A percentile compares a stretch with the other conserved stretches of the same genome.
Conservation (phyloP, 2,113 vertebrate species). For the Oncorhynchus masou region DNA sequence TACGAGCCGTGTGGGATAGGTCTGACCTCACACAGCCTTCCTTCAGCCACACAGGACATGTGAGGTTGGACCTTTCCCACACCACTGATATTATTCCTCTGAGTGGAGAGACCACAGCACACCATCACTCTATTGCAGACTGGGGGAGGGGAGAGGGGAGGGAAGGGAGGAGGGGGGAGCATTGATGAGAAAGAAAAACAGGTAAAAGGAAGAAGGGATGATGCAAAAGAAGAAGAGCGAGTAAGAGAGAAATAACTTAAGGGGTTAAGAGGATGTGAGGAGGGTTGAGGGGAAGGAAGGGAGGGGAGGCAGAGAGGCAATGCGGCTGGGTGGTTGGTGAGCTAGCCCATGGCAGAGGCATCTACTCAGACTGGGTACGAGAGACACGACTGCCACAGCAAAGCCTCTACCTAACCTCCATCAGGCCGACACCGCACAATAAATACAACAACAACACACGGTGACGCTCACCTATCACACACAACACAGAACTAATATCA, state of each 20-base stretch:
- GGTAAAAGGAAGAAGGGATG: too few relatives aligned
- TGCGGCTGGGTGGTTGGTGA: conserved; percentile 30
- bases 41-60: conserved; percentile 84
- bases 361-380: conserved; percentile 37
- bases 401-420: conserved; percentile 33
- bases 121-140: conserved; percentile 72
- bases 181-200: background rate
- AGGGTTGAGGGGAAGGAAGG: conserved; percentile 6
- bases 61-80: conserved; percentile 87
- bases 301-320: conserved; percentile 30
- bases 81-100: conserved; percentile 84
- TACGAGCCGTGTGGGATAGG: conserved; percentile 86
- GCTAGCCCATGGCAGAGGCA: conserved; percentile 33
- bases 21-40: conserved; percentile 87
- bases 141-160: background rate
- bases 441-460: background rate
- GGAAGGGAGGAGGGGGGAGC: background rate
- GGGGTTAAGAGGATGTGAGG: conserved; percentile 11
- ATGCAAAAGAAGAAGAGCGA: too few relatives aligned
- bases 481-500: too few relatives aligned
- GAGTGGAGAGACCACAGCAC: conserved; percentile 80
- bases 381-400: conserved; percentile 34
- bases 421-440: background rate
- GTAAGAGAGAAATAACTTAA: too few relatives aligned
- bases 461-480: conserved; percentile 3